A percentile compares a stretch with the other conserved stretches of the same genome.
Evolutionary conservation across 2,797 vertebrate genomes (phyloP).

Genomic region (Lepilemur septentrionalis): DNA sequence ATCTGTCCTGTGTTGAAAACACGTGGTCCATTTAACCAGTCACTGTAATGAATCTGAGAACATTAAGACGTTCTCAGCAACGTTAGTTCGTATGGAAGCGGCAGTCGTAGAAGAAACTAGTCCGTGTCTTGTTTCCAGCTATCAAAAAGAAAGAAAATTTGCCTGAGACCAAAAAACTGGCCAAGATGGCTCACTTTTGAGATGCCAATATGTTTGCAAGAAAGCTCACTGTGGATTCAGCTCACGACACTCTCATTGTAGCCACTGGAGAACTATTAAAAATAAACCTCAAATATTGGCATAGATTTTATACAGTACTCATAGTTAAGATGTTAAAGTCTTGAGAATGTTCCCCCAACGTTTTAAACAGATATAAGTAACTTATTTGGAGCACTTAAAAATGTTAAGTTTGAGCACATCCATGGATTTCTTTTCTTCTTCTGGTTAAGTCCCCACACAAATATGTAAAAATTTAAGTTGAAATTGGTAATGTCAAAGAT

Average conservation of each 20-base stretch:
- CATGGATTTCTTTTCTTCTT: constrained; percentile 21
- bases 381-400: constrained; percentile 27
- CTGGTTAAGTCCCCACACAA: background rate
- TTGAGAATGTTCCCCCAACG: background rate
- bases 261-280: background rate
- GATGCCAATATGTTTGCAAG: background rate
- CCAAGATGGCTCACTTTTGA: background rate
- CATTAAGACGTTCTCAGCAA: constrained; percentile 57
- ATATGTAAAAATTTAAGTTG: constrained; percentile 25
- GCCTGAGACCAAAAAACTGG: constrained; percentile 60
- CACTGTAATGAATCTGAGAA: constrained; percentile 58
- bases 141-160: background rate
- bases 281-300: background rate
- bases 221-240: background rate
- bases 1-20: constrained; percentile 75
- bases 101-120: constrained; percentile 44
- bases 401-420: background rate
- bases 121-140: constrained; percentile 30
- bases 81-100: background rate
- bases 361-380: constrained; percentile 15
- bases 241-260: background rate
- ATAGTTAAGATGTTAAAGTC: constrained; percentile 13
- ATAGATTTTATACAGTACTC: background rate
- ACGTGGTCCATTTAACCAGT: constrained; percentile 53
- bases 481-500: constrained; percentile 31